Evolutionary conservation across 1,140 invertebrate species (phyloP), one percentile per base, ranked within the genome.

Genomic region (Pachypsylla venusta): DNA sequence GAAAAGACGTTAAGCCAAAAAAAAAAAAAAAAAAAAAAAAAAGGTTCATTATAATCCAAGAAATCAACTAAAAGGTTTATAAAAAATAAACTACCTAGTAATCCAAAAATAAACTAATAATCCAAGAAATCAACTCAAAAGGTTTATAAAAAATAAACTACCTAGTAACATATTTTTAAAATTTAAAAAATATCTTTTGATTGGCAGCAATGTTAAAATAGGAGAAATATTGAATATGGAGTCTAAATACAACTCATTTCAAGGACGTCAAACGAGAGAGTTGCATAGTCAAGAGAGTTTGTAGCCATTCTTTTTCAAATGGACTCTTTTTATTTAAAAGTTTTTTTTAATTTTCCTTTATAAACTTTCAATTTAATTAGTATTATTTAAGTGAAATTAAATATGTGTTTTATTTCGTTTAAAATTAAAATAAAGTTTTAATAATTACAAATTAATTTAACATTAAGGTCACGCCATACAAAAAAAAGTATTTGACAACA

Each of bases 381-480:
- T 48, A 19, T 19, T 48, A 48, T 48, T 48, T 48, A 48, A 48
- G 16, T 48, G n/a, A 48, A 48, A 10, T 22, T 48, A 19, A 48
- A 48, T 48, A 48, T 10, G 42, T 48, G 42, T 48, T 48, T 48
- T 35, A n/a, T 48, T 48, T 48, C 42, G 42, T 48, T 48, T 48
- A 48, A 48, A 19, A 48, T 48, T 48, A 48, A 48, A 48, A 48
- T 4, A n/a, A 48, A 22, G 16, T 48, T 48, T 48, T 48, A 48
- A 48, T 48, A 48, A 48, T 22, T 5, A 48, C 22, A 22, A 19
- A 48, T 48, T 48, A 48, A 5, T 48, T 48, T 22, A 3, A n/a
- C 16, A 48, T 19, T n/a, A 48, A 48, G 42, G 42, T 48, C 42
- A 48, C 42, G 42, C 42, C 42, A 48, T 48, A 48, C 4, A 48